Evolutionary conservation across 92 coral and sea anemone species (phyloP), one percentile per base, ranked within the genome.

Genomic region (Phymanthus crucifer): DNA sequence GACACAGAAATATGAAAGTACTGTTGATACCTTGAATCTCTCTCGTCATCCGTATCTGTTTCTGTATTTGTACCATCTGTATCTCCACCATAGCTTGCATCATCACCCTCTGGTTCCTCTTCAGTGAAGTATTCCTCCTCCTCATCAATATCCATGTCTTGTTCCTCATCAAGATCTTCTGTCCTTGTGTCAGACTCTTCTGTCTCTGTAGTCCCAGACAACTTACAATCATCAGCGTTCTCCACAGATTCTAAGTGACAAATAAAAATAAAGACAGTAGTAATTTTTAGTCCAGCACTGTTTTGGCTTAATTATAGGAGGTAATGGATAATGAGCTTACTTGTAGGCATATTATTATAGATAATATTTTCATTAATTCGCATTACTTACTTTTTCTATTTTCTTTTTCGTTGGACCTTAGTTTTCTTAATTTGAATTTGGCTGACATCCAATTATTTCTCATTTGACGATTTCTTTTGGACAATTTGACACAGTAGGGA

Each of bases 11-110:
- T 43, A 43, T 43, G 14, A 43, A 43, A 43, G 50, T 43, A 45
- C 16, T 17, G 16, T 45, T 66, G 31, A 34, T 66, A 66, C 71
- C 71, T n/a, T n/a, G 71, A 66, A 66, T 66, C 71, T n/a, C 33
- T 66, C 35, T 66, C 71, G 32, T 66, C 71, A 66, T 66, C 32
- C 8, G 71, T 66, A 34, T 66, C 71, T 23, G 33, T 66, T 4
- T n/a, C 71, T 4, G 38, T 66, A 33, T 26, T 66, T 58, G 68
- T 58, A 19, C 27, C 24, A 27, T 66, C 71, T 23, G 32, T 66
- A 21, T 66, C 34, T 34, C 43, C 35, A 8, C 8, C 40, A 66
- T 66, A 66, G 34, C 71, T 66, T 14, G 31, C 71, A 31, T 66
- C 36, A 34, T 66, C 71, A 21, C 32, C 71, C 17, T 66, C 71